phyloP scores from a whole-genome alignment of 2,888 invertebrate species.

The Sepioteuthis lessoniana region DNA sequence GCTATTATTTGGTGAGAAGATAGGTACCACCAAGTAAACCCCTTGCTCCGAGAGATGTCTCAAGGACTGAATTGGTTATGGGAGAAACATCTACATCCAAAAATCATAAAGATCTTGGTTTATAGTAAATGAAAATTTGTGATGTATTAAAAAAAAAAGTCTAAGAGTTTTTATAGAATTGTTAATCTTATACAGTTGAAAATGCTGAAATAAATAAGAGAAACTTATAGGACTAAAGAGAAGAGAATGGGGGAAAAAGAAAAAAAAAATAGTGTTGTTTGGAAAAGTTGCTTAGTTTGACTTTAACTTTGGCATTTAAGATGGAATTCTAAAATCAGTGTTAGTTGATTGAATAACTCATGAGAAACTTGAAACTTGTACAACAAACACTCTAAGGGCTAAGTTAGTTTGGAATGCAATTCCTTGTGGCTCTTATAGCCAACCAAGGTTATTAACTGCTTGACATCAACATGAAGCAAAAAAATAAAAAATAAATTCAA shows the following conservation, averaged over 20 bases:
- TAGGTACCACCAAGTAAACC: too few relatives aligned
- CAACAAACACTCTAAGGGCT: background rate
- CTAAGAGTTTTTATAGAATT: too few relatives aligned
- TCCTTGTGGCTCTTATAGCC: background rate
- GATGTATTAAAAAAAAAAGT: too few relatives aligned
- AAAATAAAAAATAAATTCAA: too few relatives aligned
- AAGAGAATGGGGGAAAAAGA: background rate
- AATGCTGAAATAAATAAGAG: too few relatives aligned
- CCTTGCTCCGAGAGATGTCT: too few relatives aligned
- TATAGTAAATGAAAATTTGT: too few relatives aligned
- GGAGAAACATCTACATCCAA: too few relatives aligned
- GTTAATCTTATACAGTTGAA: too few relatives aligned
- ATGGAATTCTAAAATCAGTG: conserved; percentile 13
- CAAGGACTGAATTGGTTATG: too few relatives aligned
- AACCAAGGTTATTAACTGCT: background rate
- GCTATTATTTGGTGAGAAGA: too few relatives aligned
- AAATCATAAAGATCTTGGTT: too few relatives aligned
- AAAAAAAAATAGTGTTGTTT: background rate
- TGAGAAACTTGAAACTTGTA: background rate
- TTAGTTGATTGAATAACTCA: background rate
- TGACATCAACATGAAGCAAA: background rate
- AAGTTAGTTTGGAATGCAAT: background rate
- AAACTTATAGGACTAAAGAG: background rate
- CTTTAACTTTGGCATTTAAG: conserved; percentile 11
- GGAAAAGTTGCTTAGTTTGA: background rate